Evolutionary conservation across 1,140 invertebrate species (phyloP).

Genomic region (Sitobion miscanthi): DNA sequence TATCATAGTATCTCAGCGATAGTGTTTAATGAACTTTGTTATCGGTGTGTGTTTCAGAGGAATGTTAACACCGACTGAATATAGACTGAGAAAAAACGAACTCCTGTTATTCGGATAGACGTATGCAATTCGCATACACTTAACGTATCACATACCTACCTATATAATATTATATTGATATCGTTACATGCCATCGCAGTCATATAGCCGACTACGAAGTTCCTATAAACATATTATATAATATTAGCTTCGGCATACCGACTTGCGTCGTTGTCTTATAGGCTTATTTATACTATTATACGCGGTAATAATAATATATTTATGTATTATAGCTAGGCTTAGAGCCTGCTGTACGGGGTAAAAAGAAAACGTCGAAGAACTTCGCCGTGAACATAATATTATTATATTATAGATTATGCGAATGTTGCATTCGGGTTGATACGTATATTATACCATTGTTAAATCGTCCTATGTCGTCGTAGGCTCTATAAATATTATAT

Average conservation of each 20-base stretch:
- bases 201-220: background rate
- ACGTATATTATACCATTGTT: background rate
- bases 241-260: background rate
- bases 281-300: background rate
- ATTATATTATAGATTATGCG: background rate
- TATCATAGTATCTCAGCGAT: background rate
- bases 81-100: conserved; percentile 66
- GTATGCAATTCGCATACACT: background rate
- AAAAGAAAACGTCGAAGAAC: background rate
- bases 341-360: conserved; percentile 26
- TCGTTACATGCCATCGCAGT: background rate
- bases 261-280: background rate
- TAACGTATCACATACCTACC: background rate
- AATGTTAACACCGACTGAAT: conserved; percentile 75
- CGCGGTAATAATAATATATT: conserved; percentile 17
- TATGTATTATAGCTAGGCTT: conserved; percentile 14
- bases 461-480: background rate
- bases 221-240: background rate
- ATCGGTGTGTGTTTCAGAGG: conserved; percentile 64
- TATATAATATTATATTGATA: background rate
- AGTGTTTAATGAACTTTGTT: background rate
- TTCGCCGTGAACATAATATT: background rate
- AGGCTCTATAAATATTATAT: background rate
- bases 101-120: conserved; percentile 55
- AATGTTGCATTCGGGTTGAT: background rate